Conservation (phyloP, 2,888 invertebrate species). For the Melitaea athalia region DNA sequence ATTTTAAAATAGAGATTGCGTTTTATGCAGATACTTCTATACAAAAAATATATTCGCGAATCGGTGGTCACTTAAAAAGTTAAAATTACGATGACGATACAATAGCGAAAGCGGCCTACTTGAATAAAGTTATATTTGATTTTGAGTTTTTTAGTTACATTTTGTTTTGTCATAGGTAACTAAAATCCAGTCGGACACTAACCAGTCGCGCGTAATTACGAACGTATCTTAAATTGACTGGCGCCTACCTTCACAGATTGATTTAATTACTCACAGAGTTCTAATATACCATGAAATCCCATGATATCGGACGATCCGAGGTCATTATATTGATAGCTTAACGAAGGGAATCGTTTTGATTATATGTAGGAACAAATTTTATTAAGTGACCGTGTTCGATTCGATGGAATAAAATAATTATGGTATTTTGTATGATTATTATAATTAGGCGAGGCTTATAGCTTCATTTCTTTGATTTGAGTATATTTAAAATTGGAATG, state of each 20-base stretch:
- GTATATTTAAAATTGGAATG: neutral
- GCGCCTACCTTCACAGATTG: constrained; percentile 63
- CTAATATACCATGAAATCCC: constrained; percentile 51
- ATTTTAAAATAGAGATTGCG: too few species aligned
- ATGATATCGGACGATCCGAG: constrained; percentile 50
- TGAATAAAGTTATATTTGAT: too few species aligned
- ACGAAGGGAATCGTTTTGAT: constrained; percentile 41
- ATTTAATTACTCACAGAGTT: constrained; percentile 52
- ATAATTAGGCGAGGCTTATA: constrained; percentile 22
- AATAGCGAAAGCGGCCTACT: too few species aligned
- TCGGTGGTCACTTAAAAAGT: too few species aligned
- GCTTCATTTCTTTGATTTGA: constrained; percentile 23
- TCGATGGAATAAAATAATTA: constrained; percentile 35
- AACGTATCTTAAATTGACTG: constrained; percentile 36
- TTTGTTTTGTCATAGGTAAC: neutral
- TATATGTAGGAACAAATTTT: constrained; percentile 39
- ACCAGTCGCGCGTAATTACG: neutral
- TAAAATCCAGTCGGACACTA: neutral
- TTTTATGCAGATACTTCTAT: too few species aligned
- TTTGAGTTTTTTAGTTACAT: too few species aligned
- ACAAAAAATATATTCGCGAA: too few species aligned
- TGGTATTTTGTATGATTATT: constrained; percentile 20
- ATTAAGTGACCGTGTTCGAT: constrained; percentile 43
- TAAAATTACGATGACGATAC: too few species aligned
- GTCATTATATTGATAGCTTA: constrained; percentile 35